A percentile compares a stretch with the other conserved stretches of the same genome.
Evolutionary conservation across 1,140 invertebrate species (phyloP).

Genomic region (Stegodyphus mimosarum): DNA sequence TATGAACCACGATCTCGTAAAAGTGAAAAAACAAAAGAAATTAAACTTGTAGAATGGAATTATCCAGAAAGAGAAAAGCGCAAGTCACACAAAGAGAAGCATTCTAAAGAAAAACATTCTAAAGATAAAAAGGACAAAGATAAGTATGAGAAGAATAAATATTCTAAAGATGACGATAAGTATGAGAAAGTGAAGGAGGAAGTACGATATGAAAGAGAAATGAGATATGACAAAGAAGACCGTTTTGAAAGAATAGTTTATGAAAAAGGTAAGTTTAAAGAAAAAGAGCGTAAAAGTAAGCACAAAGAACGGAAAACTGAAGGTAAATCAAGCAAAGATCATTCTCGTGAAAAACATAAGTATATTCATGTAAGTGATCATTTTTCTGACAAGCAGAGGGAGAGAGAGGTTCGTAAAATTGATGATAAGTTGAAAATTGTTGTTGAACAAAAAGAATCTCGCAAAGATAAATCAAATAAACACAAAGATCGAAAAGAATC

Average conservation of each 20-base stretch:
- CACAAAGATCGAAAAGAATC: conserved; percentile 42
- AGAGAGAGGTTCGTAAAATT: conserved; percentile 63
- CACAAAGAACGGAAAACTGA: conserved; percentile 51
- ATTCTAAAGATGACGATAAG: conserved; percentile 62
- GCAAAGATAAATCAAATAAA: conserved; percentile 58
- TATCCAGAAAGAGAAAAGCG: conserved; percentile 43
- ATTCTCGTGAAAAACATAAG: conserved; percentile 56
- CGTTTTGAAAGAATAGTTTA: conserved; percentile 51
- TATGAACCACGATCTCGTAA: conserved; percentile 23
- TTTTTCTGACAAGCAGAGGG: conserved; percentile 49
- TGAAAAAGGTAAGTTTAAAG: conserved; percentile 53
- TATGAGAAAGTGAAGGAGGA: conserved; percentile 65
- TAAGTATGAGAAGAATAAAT: conserved; percentile 64
- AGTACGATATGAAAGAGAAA: conserved; percentile 40
- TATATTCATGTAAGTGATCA: conserved; percentile 40
- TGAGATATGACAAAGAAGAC: conserved; percentile 50
- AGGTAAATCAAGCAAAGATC: conserved; percentile 37
- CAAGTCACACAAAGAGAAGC: conserved; percentile 46
- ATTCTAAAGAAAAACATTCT: conserved; percentile 42
- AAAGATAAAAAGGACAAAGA: conserved; percentile 63
- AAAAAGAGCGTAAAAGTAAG: conserved; percentile 53
- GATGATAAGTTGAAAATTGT: conserved; percentile 69
- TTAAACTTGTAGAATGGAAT: not conserved
- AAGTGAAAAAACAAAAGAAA: conserved; percentile 32
- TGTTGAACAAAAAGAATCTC: conserved; percentile 52